Base-by-base conservation (phyloP, 2,888 invertebrate species). In the Drosophila anceps region DNA sequence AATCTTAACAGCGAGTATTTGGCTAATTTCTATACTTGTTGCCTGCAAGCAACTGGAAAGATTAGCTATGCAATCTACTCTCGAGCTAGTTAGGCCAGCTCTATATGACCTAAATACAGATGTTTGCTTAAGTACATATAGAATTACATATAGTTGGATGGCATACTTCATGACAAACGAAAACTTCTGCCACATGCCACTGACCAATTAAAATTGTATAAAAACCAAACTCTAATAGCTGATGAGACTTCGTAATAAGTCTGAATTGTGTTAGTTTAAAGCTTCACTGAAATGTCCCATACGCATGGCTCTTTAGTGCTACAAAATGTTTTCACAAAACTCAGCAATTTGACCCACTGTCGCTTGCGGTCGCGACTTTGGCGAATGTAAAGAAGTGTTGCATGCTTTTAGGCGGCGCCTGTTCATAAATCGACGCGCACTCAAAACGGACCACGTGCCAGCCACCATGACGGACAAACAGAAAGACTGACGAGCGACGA, bases 361-460 rank as follows among this genome's bases (percentile, higher is more conserved):
- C 27, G 53, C 46, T 43, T 9, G 46, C 53, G 39, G 41, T n/a
- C 37, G 60, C 35, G 29, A 48, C 57, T 27, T 62, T 57, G 46
- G 60, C 58, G 46, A 70, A 61, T 73, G 76, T 67, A 66, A 79
- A 83, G 71, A 83, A 83, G 76, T 84, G 86, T 79, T 83, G 86
- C 79, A 73, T 77, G 79, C 86, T 86, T 86, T 83, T 84, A 74
- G 81, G 81, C 79, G 50, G 63, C 69, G 67, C 78, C 61, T 73
- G 68, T 76, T 80, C 80, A 80, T 82, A 86, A 86, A 86, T 84
- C 83, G 77, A 77, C 73, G 65, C 58, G 58, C 65, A 18, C 54
- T n/a, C 58, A 58, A 35, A 35, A 37, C 44, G 29, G 64, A 24
- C 44, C 35, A 18, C 29, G 64, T 12, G 13, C 24, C 24, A 24